These are phyloP conservation scores for Morelia viridis DNA, from an alignment of 2,797 vertebrate species.

Conservation along the genomic window DNA sequence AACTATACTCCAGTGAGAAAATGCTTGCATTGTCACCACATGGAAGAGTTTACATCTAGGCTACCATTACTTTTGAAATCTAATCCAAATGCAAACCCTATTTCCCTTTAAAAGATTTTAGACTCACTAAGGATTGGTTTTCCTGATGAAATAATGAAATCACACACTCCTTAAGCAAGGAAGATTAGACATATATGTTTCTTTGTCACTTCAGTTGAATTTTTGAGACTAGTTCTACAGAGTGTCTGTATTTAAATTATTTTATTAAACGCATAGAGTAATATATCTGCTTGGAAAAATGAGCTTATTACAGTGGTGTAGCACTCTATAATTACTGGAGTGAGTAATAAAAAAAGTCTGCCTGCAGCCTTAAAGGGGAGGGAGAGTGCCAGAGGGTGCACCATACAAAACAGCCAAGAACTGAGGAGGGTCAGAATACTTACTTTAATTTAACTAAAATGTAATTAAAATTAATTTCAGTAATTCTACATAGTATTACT, in stretches of 20 bases:
- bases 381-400: background rate
- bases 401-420: background rate
- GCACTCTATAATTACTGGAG: background rate
- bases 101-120: background rate
- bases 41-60: background rate
- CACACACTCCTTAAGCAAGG: slow-evolving; percentile 10
- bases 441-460: background rate
- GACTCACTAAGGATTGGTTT: slow-evolving; percentile 13
- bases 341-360: background rate
- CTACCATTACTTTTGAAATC: slow-evolving; percentile 20
- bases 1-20: background rate
- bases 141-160: slow-evolving; percentile 11
- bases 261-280: background rate
- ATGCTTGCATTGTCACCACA: background rate
- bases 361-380: background rate
- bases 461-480: background rate
- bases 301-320: background rate
- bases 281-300: background rate
- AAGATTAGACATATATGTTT: background rate
- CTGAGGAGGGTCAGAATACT: background rate
- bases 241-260: background rate
- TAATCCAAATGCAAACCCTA: slow-evolving; percentile 5
- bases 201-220: background rate
- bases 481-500: background rate
- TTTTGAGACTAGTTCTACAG: background rate